phyloP scores from a whole-genome alignment of 2,113 vertebrate species.

The Tragelaphus strepsiceros region DNA sequence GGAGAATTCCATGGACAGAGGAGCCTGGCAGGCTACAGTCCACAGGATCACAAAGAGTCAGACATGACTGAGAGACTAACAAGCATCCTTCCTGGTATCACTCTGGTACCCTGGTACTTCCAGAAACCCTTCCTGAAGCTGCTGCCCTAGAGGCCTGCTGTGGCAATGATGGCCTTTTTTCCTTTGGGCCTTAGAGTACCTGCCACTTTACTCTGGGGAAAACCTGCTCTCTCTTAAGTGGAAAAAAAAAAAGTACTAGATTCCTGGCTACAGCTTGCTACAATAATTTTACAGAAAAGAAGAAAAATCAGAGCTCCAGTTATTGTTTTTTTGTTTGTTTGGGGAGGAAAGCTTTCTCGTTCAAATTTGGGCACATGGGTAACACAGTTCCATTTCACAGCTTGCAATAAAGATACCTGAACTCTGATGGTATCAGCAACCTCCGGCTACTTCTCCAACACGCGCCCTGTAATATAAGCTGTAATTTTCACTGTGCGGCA shows the following conservation, averaged over 20 bases:
- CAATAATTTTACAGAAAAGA: background rate
- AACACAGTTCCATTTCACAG: slow-evolving; percentile 76
- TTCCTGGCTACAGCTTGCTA: slow-evolving; percentile 25
- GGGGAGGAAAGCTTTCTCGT: slow-evolving; percentile 55
- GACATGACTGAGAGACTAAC: background rate
- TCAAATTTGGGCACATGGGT: slow-evolving; percentile 63
- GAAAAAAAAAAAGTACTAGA: background rate
- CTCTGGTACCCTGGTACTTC: background rate
- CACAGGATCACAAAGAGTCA: background rate
- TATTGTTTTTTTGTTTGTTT: slow-evolving; percentile 24
- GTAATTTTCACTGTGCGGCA: slow-evolving; percentile 77
- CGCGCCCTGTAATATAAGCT: slow-evolving; percentile 75
- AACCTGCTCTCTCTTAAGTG: background rate
- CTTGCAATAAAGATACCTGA: slow-evolving; percentile 76
- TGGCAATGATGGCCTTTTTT: rapidly evolving
- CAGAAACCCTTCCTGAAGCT: background rate
- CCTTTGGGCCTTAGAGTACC: too few species aligned
- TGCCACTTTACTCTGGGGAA: background rate
- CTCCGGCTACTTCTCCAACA: slow-evolving; percentile 78
- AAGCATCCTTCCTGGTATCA: rapidly evolving
- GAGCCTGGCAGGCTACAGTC: background rate
- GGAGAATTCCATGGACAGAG: background rate
- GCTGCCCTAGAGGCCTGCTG: background rate
- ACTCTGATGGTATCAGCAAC: slow-evolving; percentile 77
- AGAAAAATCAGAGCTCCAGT: slow-evolving; percentile 2